Evolutionary conservation across 2,113 vertebrate species (phyloP).

Genomic region (Paracyprichromis sp.): DNA sequence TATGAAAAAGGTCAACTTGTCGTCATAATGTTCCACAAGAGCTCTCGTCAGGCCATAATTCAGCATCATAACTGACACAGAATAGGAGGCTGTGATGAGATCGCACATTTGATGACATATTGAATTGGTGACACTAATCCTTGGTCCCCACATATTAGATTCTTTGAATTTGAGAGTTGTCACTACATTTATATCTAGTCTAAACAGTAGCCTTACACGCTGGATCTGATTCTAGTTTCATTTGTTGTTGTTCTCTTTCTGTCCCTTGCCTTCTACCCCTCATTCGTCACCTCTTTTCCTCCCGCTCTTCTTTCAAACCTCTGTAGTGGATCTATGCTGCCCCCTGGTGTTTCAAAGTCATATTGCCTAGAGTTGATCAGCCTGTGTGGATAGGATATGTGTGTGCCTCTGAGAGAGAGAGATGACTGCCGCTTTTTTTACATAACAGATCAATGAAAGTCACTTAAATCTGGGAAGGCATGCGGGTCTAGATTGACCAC

Average conservation of each 20-base stretch:
- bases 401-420: neutral
- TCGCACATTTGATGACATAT: neutral
- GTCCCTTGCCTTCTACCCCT: neutral
- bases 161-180: neutral
- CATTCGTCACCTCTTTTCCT: neutral
- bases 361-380: neutral
- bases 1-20: neutral
- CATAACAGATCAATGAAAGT: neutral
- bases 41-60: neutral
- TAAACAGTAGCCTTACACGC: neutral
- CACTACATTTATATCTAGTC: neutral
- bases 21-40: neutral
- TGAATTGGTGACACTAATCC: neutral
- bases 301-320: neutral
- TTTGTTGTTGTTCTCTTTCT: neutral
- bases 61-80: neutral
- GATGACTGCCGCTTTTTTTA: neutral
- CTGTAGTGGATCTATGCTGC: constrained; percentile 53
- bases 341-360: constrained; percentile 67
- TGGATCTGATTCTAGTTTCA: neutral
- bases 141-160: neutral
- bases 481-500: neutral
- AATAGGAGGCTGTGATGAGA: accelerated
- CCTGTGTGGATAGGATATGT: neutral
- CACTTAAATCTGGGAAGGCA: neutral